Conservation (phyloP, 2,113 vertebrate genomes). For the Hippocampus comes region DNA sequence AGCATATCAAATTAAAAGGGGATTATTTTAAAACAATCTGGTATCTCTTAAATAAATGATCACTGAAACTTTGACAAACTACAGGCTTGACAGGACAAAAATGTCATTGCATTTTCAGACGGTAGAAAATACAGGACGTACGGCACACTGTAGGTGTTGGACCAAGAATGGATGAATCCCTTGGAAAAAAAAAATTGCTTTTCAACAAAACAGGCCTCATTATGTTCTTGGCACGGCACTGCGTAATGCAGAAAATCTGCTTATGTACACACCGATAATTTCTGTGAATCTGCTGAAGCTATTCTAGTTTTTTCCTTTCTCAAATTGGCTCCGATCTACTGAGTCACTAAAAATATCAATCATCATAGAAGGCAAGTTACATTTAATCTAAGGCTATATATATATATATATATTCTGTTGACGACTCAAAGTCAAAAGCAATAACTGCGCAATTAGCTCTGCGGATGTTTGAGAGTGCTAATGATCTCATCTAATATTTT, state of each 20-base stretch:
- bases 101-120: slow-evolving; percentile 9
- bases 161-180: slow-evolving; percentile 22
- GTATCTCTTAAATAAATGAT: slow-evolving; percentile 3
- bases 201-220: slow-evolving; percentile 39
- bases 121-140: slow-evolving; percentile 12
- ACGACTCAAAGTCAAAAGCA: slow-evolving; percentile 19
- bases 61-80: slow-evolving; percentile 18
- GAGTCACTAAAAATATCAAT: slow-evolving; percentile 2
- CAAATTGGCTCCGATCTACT: neutral
- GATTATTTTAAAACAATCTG: slow-evolving; percentile 13
- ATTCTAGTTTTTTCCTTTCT: slow-evolving; percentile 5
- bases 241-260: slow-evolving; percentile 36
- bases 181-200: slow-evolving; percentile 29
- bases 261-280: slow-evolving; percentile 38
- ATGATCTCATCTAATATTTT: slow-evolving; percentile 26
- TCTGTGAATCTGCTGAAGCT: slow-evolving; percentile 28
- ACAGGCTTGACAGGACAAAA: slow-evolving; percentile 36
- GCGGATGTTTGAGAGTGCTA: slow-evolving; percentile 1
- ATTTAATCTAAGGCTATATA: too few species aligned
- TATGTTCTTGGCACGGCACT: slow-evolving; percentile 34
- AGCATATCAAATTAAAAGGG: neutral
- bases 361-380: neutral
- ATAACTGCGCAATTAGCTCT: neutral
- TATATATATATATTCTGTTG: neutral
- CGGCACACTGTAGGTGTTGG: slow-evolving; percentile 21